Percentiles rank a stretch among this genome's conserved stretches.
These are phyloP conservation scores for Lagenorhynchus albirostris DNA, from an alignment of 2,113 vertebrate genomes.

Conservation along the genomic window DNA sequence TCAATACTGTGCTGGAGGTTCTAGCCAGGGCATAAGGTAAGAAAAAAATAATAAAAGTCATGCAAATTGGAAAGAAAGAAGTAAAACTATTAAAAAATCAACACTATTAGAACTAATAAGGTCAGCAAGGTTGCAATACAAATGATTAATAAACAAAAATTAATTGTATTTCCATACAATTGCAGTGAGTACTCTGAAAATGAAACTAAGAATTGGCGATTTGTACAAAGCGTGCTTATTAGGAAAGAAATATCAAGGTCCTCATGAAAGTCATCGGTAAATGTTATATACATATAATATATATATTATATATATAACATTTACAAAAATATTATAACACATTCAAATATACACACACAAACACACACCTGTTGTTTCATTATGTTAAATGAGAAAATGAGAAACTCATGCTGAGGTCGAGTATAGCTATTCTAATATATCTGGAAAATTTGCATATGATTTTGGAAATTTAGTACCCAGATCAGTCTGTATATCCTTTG, in stretches of 20 bases:
- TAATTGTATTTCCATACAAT: neutral
- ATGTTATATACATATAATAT: no score
- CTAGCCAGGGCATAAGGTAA: neutral
- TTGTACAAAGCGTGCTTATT: neutral
- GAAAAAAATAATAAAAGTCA: neutral
- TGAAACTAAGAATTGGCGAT: neutral
- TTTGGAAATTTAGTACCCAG: neutral
- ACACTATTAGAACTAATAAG: neutral
- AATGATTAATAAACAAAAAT: neutral
- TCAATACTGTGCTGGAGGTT: neutral
- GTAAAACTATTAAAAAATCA: neutral
- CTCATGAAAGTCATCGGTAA: neutral
- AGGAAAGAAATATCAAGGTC: neutral
- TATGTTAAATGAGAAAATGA: neutral
- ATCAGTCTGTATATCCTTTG: neutral
- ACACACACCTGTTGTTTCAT: neutral
- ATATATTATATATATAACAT: neutral
- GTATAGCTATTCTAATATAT: neutral
- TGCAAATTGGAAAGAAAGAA: neutral
- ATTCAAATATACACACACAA: no score
- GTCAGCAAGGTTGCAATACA: neutral
- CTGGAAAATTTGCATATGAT: neutral
- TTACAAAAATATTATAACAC: neutral
- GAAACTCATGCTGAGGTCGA: neutral
- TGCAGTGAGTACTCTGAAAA: neutral